phyloP scores from a whole-genome alignment of 1,140 invertebrate genomes.

The Ctenoplectra terminalis region DNA sequence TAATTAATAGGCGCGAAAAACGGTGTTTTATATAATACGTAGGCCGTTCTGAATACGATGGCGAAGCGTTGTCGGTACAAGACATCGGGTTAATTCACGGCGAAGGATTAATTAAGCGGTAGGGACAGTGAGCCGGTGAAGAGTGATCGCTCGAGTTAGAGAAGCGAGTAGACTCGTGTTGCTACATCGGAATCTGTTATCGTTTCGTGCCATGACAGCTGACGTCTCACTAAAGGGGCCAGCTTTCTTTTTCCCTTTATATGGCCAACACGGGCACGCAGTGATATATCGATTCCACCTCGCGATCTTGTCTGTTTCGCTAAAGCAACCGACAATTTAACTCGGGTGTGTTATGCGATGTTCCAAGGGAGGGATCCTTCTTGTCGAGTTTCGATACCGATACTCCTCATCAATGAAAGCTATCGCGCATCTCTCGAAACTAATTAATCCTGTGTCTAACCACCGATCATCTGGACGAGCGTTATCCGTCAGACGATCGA shows the following conservation, averaged over 20 bases:
- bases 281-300: slow-evolving; percentile 47
- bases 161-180: slow-evolving; percentile 17
- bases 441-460: slow-evolving; percentile 67
- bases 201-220: slow-evolving; percentile 40
- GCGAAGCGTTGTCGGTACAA: slow-evolving; percentile 29
- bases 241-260: slow-evolving; percentile 33
- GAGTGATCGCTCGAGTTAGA: slow-evolving; percentile 46
- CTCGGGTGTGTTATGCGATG: background rate
- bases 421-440: slow-evolving; percentile 54
- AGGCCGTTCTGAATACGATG: background rate
- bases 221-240: slow-evolving; percentile 49
- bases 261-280: background rate
- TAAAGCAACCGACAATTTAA: slow-evolving; percentile 20
- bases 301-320: slow-evolving; percentile 46
- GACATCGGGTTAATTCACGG: slow-evolving; percentile 46
- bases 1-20: slow-evolving; percentile 66
- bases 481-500: slow-evolving; percentile 61
- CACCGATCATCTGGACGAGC: slow-evolving; percentile 48
- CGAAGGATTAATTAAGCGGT: slow-evolving; percentile 59
- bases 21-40: slow-evolving; percentile 53
- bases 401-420: slow-evolving; percentile 34
- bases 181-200: slow-evolving; percentile 48
- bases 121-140: slow-evolving; percentile 8
- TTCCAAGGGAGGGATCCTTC: slow-evolving; percentile 28
- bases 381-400: slow-evolving; percentile 6